Evolutionary conservation across 1,140 invertebrate species (phyloP).

Genomic region (Akabosia matsudoensis): DNA sequence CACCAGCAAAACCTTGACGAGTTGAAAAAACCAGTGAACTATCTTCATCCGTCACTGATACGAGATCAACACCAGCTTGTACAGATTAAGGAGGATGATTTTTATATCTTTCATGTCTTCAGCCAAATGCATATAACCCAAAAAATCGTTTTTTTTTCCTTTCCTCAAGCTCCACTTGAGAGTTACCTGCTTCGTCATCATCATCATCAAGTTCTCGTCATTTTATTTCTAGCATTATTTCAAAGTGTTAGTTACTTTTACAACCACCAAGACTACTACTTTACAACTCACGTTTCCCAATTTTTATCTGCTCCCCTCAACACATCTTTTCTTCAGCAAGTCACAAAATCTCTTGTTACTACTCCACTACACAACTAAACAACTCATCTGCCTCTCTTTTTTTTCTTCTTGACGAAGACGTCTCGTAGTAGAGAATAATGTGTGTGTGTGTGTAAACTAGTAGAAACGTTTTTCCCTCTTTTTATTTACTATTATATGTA

Average conservation of each 20-base stretch:
- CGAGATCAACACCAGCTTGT: slow-evolving; percentile 9
- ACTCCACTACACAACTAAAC: not conserved
- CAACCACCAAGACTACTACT: not conserved
- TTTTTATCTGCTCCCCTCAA: slow-evolving; percentile 19
- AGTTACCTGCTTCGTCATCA: not conserved
- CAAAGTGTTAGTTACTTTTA: not conserved
- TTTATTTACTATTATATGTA: not conserved
- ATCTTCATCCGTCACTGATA: not conserved
- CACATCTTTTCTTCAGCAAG: slow-evolving; percentile 18
- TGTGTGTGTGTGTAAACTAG: not conserved
- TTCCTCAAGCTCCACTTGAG: too few species aligned
- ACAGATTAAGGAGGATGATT: slow-evolving; percentile 1
- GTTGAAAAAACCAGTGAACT: not conserved
- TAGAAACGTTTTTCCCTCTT: not conserved
- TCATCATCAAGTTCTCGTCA: not conserved
- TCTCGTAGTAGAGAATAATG: not conserved
- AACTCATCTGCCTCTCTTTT: not conserved
- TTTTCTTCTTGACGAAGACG: not conserved
- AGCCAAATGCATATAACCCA: not conserved
- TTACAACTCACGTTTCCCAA: slow-evolving; percentile 16
- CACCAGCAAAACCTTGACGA: not conserved
- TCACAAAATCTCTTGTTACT: too few species aligned
- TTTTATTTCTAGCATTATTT: not conserved
- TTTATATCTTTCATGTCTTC: not conserved
- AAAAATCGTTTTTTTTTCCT: not conserved